These are phyloP conservation scores for Muscidifurax raptorellus DNA, from an alignment of 1,140 invertebrate genomes.

Conservation along the genomic window DNA sequence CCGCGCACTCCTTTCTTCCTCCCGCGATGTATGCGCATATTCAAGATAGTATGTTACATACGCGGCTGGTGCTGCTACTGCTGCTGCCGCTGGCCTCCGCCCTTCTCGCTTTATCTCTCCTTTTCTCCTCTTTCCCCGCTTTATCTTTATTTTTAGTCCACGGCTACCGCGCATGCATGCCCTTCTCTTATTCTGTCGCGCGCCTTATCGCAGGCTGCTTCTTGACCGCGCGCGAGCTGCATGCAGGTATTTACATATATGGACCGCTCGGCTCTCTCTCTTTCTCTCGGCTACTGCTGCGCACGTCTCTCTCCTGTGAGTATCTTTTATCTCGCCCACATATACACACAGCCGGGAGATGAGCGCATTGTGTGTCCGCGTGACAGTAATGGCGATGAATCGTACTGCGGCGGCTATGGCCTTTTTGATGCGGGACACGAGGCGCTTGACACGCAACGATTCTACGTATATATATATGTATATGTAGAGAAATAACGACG, in stretches of 20 bases:
- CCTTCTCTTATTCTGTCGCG: slow-evolving; percentile 7
- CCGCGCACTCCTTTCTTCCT: slow-evolving; percentile 48
- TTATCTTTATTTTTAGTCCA: slow-evolving; percentile 50
- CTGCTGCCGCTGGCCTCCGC: slow-evolving; percentile 53
- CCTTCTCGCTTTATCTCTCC: slow-evolving; percentile 32
- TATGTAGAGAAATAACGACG: no score
- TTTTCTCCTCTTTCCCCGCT: slow-evolving; percentile 37
- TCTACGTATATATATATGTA: no score
- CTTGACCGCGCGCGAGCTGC: slow-evolving; percentile 64
- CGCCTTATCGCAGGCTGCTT: slow-evolving; percentile 7
- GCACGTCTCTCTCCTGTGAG: no score
- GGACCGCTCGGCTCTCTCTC: slow-evolving; percentile 56
- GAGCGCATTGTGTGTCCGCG: slow-evolving; percentile 46
- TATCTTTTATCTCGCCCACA: slow-evolving; percentile 38
- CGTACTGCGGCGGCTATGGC: no score
- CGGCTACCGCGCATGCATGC: not conserved
- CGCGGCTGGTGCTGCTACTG: slow-evolving; percentile 64
- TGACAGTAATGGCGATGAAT: slow-evolving; percentile 64
- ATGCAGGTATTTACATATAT: slow-evolving; percentile 75
- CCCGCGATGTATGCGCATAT: slow-evolving; percentile 73
- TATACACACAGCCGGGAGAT: slow-evolving; percentile 47
- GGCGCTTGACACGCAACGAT: no score
- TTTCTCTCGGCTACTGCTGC: no score
- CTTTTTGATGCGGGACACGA: no score
- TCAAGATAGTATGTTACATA: slow-evolving; percentile 76